Conservation (phyloP, 2,888 invertebrate species). For the Cerceris rybyensis region DNA sequence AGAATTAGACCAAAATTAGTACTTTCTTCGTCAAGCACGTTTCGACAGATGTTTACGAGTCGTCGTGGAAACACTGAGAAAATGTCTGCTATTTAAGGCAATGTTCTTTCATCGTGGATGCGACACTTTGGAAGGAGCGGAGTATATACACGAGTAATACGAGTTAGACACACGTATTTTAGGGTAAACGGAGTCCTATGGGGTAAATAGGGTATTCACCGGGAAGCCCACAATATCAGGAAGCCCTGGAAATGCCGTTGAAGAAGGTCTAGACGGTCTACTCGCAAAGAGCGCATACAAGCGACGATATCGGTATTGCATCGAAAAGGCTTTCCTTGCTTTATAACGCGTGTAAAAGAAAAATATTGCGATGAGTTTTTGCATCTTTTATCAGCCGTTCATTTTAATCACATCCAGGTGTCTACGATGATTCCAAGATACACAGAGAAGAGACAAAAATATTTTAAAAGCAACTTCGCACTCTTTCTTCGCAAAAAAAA, state of each 20-base stretch:
- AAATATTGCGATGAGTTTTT: conserved; percentile 34
- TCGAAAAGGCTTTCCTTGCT: conserved; percentile 55
- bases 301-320: conserved; percentile 56
- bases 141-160: conserved; percentile 38
- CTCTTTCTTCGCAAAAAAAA: too few species aligned
- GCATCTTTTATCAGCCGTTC: conserved; percentile 19
- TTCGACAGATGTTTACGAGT: too few species aligned
- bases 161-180: conserved; percentile 59
- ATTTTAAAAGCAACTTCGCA: too few species aligned
- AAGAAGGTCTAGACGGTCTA: conserved; percentile 66
- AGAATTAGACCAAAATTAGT: too few species aligned
- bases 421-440: conserved; percentile 9
- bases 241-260: conserved; percentile 58
- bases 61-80: background rate
- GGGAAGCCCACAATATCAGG: conserved; percentile 64
- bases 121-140: conserved; percentile 4
- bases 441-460: background rate
- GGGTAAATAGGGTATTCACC: conserved; percentile 66
- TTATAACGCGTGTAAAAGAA: conserved; percentile 26
- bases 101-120: conserved; percentile 1
- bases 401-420: conserved; percentile 9
- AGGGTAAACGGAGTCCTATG: conserved; percentile 62
- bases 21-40: too few species aligned
- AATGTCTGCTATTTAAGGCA: background rate
- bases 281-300: conserved; percentile 42